Base-by-base conservation (phyloP, 2,888 invertebrate genomes). In the Euproctis similis region DNA sequence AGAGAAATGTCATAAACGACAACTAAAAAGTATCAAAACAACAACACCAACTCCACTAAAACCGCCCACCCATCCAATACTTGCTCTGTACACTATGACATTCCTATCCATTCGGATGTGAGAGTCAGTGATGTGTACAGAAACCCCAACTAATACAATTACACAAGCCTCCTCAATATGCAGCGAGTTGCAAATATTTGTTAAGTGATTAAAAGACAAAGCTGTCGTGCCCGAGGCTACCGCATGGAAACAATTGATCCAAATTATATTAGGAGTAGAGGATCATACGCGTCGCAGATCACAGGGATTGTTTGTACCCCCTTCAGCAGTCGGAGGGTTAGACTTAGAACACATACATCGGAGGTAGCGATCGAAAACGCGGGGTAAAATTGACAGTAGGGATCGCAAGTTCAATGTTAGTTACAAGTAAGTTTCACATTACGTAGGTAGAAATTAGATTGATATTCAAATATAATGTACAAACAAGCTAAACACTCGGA, bases 201-300 rank as follows among this genome's bases (percentile, higher is more conserved):
- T 66, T 51, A 58, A 69, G 71, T 81, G 81, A 81, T 81, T 80
- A 81, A 80, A 82, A 80, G 78, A 75, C 70, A 75, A 70, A 69
- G 73, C 72, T 70, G 75, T 75, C 76, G 48, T 68, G 71, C 71
- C 68, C 36, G 48, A 43, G 62, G 69, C 67, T 48, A 59, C 68
- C 66, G 63, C 69, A 59, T 53, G 64, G 67, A 63, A 70, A 64
- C 71, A 67, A 69, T 67, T 59, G 66, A 66, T 74, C 73, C 73
- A 68, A 75, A 78, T 77, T 75, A 75, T 80, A 78, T 80, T 80
- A 77, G 76, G 55, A 44, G 47, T n/a, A 62, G 63, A 60, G 68
- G 60, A 72, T 75, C 65, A 61, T 47, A 69, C 76, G 69, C 69
- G 49, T 63, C 54, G 67, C 37, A 53, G 81, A 81, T 82, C 82